Base-by-base conservation (phyloP, 2,888 invertebrate species). In the Dexiosoma caninum region DNA sequence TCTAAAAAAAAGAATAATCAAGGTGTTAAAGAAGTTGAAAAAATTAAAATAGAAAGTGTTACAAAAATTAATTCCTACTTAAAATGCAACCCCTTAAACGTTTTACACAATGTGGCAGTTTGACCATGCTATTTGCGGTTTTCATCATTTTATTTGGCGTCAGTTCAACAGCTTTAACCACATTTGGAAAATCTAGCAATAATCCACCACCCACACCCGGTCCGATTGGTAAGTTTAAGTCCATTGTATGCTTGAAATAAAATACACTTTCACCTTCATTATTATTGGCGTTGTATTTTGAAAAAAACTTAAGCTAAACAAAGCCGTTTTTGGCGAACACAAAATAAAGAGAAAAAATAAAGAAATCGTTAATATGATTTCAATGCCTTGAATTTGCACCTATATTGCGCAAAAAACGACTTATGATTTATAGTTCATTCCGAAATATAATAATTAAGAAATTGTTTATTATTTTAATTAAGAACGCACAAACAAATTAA, bases 151-250 rank as follows among this genome's bases (percentile, higher is more conserved):
- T 90, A 14, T 90, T 90, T 83, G 90, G 90, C 35, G 90, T 90
- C 46, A 90, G 90, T 84, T 92, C 93, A 1, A 92, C 93, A 85
- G 94, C 94, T 0, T 90, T 94, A 76, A 94, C 94, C 0, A 93
- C 94, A 16, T 94, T 94, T 84, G 94, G 94, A 46, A 94, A 94
- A 89, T 93, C 92, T 77, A 93, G 92, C 85, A 92, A 93, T 12
- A 92, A 91, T 84, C 91, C 92, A 35, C 92, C 93, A 9, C 92
- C 92, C 78, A 91, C 92, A 5, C 91, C 91, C 30, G 92, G 92
- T 35, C 91, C 92, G 12, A 92, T 92, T 85, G 92, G 94, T 94
- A 91, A 92, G 91, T 85, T 53, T 44, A 32, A 42, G 32, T 51
- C 21, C 21, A 51, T 40, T 2, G n/a, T 30, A 21, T 21, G 12